Percentiles rank a stretch among this genome's conserved stretches.
Evolutionary conservation across 2,888 invertebrate species (phyloP).

Genomic region (Diplazon laetatorius): DNA sequence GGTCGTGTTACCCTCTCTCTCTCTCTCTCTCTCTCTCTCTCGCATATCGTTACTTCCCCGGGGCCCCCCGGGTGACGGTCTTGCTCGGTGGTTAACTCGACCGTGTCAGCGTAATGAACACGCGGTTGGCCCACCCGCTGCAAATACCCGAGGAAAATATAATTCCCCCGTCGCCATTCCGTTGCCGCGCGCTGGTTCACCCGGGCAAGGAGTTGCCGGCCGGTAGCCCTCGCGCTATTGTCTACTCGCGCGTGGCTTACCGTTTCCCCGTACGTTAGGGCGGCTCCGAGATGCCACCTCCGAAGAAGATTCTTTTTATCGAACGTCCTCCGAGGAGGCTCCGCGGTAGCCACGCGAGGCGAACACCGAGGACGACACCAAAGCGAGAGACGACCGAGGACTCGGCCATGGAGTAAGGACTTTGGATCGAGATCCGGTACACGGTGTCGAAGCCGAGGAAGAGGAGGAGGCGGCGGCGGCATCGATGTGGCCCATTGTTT

Average conservation of each 20-base stretch:
- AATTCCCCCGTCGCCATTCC: constrained; percentile 44
- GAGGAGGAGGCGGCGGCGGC: no score
- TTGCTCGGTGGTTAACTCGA: constrained; percentile 58
- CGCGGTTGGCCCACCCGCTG: constrained; percentile 73
- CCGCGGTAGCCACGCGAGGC: no score
- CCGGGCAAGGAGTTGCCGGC: no score
- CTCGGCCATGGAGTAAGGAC: no score
- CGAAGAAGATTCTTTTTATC: constrained; percentile 19
- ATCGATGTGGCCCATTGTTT: constrained; percentile 65
- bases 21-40: no score
- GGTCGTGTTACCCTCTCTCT: no score
- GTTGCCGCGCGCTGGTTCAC: no score
- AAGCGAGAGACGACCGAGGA: no score
- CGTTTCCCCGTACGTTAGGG: constrained; percentile 49
- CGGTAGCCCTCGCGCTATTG: no score
- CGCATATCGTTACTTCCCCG: constrained; percentile 4
- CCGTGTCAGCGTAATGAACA: constrained; percentile 77
- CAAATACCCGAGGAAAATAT: constrained; percentile 54
- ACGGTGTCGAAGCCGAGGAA: no score
- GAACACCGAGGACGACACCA: constrained; percentile 6
- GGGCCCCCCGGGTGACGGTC: constrained; percentile 38
- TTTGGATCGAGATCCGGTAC: no score
- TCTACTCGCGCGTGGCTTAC: constrained; percentile 65
- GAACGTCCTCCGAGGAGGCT: constrained; percentile 18
- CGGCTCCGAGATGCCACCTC: constrained; percentile 25